Evolutionary conservation across 2,113 vertebrate species (phyloP).

Genomic region (Ramphastos sulfuratus): DNA sequence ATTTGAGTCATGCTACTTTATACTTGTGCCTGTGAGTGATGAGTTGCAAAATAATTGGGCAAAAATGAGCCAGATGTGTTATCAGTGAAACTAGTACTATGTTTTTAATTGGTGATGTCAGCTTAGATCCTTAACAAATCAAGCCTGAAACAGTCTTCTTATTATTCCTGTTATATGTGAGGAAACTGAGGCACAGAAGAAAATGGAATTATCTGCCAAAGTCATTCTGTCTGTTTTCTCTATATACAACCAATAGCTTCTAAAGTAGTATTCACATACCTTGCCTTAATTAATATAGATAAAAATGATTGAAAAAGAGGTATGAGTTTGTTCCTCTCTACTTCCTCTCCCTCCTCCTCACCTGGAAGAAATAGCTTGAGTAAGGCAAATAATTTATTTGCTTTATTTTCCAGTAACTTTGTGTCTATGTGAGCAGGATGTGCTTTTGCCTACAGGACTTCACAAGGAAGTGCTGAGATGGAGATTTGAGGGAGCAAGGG

Average conservation of each 20-base stretch:
- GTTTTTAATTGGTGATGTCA: neutral
- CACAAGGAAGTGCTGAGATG: neutral
- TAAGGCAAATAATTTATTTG: neutral
- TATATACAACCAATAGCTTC: neutral
- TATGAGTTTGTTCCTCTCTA: neutral
- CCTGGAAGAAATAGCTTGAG: neutral
- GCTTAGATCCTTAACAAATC: neutral
- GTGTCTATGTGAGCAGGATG: neutral
- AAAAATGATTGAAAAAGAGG: neutral
- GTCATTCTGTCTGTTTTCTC: neutral
- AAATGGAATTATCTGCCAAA: neutral
- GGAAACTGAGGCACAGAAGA: neutral
- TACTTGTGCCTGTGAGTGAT: neutral
- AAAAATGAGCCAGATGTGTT: neutral
- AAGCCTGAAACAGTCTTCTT: neutral
- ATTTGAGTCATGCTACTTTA: neutral
- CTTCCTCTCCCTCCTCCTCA: neutral
- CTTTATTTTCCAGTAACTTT: neutral
- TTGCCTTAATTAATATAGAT: neutral
- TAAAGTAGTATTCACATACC: neutral
- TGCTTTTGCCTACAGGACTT: neutral
- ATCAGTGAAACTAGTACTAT: neutral
- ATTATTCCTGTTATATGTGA: neutral
- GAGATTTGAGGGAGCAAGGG: neutral
- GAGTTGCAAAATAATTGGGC: neutral